Base-by-base conservation (phyloP, 2,888 invertebrate genomes). In the Torymus auratus region DNA sequence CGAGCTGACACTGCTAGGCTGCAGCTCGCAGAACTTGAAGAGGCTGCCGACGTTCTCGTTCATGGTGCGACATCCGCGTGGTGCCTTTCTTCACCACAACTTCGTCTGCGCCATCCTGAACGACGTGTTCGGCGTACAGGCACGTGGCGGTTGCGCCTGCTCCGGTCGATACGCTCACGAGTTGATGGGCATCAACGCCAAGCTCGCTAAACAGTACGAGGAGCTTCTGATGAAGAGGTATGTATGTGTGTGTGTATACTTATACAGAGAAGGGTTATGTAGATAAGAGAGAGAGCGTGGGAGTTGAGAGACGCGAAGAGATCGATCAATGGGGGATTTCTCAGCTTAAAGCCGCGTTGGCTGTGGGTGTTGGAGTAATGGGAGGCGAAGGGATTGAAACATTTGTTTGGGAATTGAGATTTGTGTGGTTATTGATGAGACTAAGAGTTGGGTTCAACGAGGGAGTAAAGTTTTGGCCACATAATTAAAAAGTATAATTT, bases 91-190 rank as follows among this genome's bases (percentile, higher is more conserved):
- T 1, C 98, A 98, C 90, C 96, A 97, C 91, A 97, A 97, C 91
- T 96, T 92, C 91, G 94, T 98, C 12, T 95, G 95, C 85, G 95
- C 96, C 12, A 93, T 98, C 20, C 92, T 98, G 64, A 98, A 97
- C 88, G 97, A 98, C 88, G 94, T 98, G 41, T 98, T 97, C 89
- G 98, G 98, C 0, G 96, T 98, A 75, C 97, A 97, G 91, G 95
- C 95, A 0, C 92, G 96, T 82, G 95, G 96, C 0, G 96, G 96
- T 0, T 93, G 95, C 86, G 94, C 95, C 15, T 97, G 97, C 90
- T 96, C 96, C 67, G 94, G 96, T 73, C 95, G 96, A 75, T 97
- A 97, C 88, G 96, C 96, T 2, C 95, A 96, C 90, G 96, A 96
- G 91, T 92, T 97, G 17, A 92, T 98, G 77, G 97, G 97, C 13